Conservation (phyloP, 2,113 vertebrate genomes). For the Anser cygnoides region DNA sequence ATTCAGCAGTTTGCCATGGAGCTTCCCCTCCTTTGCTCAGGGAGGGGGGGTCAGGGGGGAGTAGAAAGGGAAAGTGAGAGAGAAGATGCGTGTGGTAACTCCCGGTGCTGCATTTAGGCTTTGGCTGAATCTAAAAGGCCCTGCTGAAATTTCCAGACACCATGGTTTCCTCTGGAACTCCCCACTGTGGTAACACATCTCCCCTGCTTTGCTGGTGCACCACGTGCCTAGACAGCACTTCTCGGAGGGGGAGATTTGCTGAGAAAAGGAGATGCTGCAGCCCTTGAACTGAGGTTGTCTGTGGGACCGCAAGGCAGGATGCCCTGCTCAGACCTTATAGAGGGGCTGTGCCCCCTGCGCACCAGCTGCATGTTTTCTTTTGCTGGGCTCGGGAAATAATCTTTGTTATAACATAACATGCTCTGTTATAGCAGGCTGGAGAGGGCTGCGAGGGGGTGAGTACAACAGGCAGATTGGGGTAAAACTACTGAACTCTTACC, state of each 20-base stretch:
- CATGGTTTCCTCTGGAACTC: not conserved
- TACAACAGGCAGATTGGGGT: not conserved
- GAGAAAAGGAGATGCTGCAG: not conserved
- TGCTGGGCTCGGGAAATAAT: not conserved
- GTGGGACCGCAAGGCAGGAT: not conserved
- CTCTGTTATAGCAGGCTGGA: not conserved
- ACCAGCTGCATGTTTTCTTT: not conserved
- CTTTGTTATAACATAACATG: not conserved
- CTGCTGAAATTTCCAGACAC: not conserved
- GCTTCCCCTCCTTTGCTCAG: slow-evolving; percentile 5
- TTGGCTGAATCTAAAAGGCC: not conserved
- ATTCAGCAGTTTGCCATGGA: slow-evolving; percentile 4
- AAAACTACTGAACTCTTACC: slow-evolving; percentile 45
- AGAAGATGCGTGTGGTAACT: not conserved
- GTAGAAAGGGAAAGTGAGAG: not conserved
- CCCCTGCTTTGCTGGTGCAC: not conserved
- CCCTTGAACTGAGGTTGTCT: not conserved
- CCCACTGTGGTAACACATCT: not conserved
- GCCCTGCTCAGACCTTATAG: not conserved
- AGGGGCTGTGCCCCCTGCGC: not conserved
- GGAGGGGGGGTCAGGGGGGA: not conserved
- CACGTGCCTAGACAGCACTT: not conserved
- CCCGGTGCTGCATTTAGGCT: not conserved
- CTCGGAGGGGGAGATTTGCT: not conserved
- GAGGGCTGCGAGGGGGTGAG: not conserved